A percentile compares a stretch with the other conserved stretches of the same genome.
phyloP scores from a whole-genome alignment of 2,888 invertebrate genomes.

The Limulus polyphemus region DNA sequence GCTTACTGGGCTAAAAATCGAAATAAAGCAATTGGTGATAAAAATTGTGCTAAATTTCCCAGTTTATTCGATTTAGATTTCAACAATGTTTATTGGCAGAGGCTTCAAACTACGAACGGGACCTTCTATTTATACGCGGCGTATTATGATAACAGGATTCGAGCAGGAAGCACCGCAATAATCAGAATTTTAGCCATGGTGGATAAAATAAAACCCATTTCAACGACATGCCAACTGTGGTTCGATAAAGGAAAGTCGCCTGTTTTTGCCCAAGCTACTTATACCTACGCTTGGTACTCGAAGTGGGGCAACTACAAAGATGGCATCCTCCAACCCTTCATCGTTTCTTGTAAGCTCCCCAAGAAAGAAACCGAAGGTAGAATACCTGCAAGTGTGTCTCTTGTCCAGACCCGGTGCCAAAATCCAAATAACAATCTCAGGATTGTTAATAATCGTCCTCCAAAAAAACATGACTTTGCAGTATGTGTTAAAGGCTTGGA shows the following conservation, averaged over 20 bases:
- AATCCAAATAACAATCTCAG: conserved; percentile 65
- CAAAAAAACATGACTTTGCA: conserved; percentile 60
- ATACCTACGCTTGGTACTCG: conserved; percentile 86
- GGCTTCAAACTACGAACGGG: conserved; percentile 55
- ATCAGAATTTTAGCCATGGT: conserved; percentile 80
- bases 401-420: conserved; percentile 73
- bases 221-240: conserved; percentile 47
- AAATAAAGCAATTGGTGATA: conserved; percentile 34
- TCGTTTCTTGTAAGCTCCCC: conserved; percentile 77
- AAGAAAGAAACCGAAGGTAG: conserved; percentile 17
- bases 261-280: conserved; percentile 68
- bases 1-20: conserved; percentile 73
- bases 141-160: conserved; percentile 69
- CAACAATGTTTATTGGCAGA: conserved; percentile 89
- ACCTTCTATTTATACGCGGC: conserved; percentile 82
- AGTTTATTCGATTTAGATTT: conserved; percentile 80
- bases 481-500: conserved; percentile 90
- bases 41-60: conserved; percentile 43
- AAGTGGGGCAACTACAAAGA: conserved; percentile 91
- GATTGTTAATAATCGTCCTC: conserved; percentile 64
- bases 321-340: conserved; percentile 77
- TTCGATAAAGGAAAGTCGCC: conserved; percentile 11
- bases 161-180: conserved; percentile 69
- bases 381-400: conserved; percentile 53
- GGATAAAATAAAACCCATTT: conserved; percentile 67